Evolutionary conservation across 2,797 vertebrate species (phyloP), one percentile per base, ranked within the genome.

Genomic region (Falco berigora): DNA sequence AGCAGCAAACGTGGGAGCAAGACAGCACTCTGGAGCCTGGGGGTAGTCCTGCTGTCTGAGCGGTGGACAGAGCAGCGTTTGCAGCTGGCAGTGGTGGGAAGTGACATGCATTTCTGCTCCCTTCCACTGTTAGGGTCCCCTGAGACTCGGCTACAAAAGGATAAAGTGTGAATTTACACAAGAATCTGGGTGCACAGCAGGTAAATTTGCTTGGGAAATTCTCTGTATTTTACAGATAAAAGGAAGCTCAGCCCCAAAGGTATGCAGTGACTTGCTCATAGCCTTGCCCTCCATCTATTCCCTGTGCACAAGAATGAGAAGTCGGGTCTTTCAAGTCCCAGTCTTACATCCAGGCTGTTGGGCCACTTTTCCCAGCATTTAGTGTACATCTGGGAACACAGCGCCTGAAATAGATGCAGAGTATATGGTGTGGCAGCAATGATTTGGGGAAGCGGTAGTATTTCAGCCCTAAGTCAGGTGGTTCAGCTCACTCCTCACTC

Each of bases 321-420:
- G 30, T 32, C 8, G 15, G 20, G 34, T 23, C 50, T 42, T 53
- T 10, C 0, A 1, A n/a, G 59, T 34, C 55, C 55, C 9, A 7
- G 11, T 5, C 15, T 63, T 34, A 3, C 34, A 15, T 3, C 64
- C 72, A 24, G 67, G 66, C 59, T 28, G 23, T 16, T 27, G 52
- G 68, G 34, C 49, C 34, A 12, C 66, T n/a, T 74, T 94, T 93
- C 91, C 91, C 82, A 85, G 80, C 83, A 86, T 52, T 59, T 34
- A 0, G 6, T 0, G 12, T 56, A 12, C 13, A 2, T 10, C 34
- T 71, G 74, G 79, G 73, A 82, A 25, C 24, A 27, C 23, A 5
- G 42, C 55, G 86, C 56, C 80, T 23, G 71, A 86, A 93, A 85
- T 23, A 66, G 82, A 9, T 5, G 14, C 76, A 94, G 83, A 36